These are phyloP conservation scores for Zosterops borbonicus DNA, from an alignment of 2,113 vertebrate species.

Conservation along the genomic window DNA sequence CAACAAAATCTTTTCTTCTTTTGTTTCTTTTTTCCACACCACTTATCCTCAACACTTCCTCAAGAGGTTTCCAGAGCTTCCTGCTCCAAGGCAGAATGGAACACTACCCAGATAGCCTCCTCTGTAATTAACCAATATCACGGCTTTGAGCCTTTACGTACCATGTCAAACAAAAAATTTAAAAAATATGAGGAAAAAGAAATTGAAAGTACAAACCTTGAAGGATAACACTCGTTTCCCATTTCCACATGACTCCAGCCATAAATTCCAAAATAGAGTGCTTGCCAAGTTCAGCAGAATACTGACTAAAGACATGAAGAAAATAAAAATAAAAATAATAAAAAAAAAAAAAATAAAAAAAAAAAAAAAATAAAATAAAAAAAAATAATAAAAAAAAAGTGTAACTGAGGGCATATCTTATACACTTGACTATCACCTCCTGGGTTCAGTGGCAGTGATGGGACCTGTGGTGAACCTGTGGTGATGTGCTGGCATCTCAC, in stretches of 20 bases:
- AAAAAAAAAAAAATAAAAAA: neutral
- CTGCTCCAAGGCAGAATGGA: neutral
- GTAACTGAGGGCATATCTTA: no score
- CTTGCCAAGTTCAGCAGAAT: neutral
- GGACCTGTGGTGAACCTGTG: fast-evolving
- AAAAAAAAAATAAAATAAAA: no score
- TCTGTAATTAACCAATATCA: neutral
- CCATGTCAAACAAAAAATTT: neutral
- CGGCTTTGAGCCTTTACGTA: neutral
- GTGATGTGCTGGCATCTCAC: neutral
- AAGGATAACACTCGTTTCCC: neutral
- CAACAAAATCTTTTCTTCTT: neutral
- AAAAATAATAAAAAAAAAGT: no score
- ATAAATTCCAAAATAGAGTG: neutral
- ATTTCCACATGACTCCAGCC: neutral
- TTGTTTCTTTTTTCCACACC: neutral
- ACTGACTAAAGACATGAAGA: neutral
- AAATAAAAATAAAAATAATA: neutral
- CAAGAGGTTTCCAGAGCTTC: neutral
- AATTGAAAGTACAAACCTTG: neutral
- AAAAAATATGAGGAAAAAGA: neutral
- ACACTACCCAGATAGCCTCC: neutral
- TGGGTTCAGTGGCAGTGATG: neutral
- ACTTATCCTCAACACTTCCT: neutral
- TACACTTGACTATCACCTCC: neutral